Percentiles rank a stretch among this genome's conserved stretches.
Evolutionary conservation across 2,797 vertebrate species (phyloP).

Genomic region (Sebastes wilsoni): DNA sequence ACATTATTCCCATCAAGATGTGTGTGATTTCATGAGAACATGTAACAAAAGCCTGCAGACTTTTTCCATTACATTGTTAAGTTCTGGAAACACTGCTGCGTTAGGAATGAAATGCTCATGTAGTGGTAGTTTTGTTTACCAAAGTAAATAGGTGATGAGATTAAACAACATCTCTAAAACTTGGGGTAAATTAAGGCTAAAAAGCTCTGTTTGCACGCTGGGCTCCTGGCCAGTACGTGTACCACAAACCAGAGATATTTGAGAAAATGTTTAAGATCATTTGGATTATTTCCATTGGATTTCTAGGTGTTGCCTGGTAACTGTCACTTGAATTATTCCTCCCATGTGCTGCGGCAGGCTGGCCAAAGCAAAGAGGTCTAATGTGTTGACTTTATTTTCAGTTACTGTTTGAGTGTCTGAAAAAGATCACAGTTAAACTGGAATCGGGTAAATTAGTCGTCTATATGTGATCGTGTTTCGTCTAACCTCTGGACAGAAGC

Average conservation of each 20-base stretch:
- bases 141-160: slow-evolving; percentile 40
- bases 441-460: slow-evolving; percentile 37
- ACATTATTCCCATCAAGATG: slow-evolving; percentile 59
- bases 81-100: slow-evolving; percentile 45
- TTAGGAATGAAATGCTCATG: slow-evolving; percentile 28
- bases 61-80: slow-evolving; percentile 68
- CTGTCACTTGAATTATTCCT: slow-evolving; percentile 42
- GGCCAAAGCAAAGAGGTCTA: slow-evolving; percentile 38
- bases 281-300: slow-evolving; percentile 47
- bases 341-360: background rate
- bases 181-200: background rate
- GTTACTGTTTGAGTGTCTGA: slow-evolving; percentile 22
- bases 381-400: slow-evolving; percentile 42
- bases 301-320: slow-evolving; percentile 41
- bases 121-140: slow-evolving; percentile 20
- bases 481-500: slow-evolving; percentile 25
- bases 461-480: slow-evolving; percentile 8
- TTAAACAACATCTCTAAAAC: slow-evolving; percentile 23
- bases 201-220: background rate
- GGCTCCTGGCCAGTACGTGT: background rate
- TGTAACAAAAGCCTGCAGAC: slow-evolving; percentile 67
- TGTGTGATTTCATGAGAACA: slow-evolving; percentile 55
- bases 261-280: slow-evolving; percentile 26
- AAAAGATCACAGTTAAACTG: slow-evolving; percentile 15
- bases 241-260: slow-evolving; percentile 13